phyloP scores from a whole-genome alignment of 2,797 vertebrate species.

The Anguilla pacifica region DNA sequence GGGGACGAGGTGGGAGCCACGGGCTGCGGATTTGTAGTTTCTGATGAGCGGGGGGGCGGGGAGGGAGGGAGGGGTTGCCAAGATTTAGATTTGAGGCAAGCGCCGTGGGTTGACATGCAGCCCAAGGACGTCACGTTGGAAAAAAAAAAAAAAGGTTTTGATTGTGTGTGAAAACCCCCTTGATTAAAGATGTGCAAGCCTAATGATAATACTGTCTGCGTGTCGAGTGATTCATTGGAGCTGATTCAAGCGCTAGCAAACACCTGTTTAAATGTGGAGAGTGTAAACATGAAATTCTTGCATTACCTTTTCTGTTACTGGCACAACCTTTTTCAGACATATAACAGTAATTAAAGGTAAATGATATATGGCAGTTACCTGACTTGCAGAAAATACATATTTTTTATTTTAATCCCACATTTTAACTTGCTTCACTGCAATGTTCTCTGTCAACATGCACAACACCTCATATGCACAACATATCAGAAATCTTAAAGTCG shows the following conservation, averaged over 20 bases:
- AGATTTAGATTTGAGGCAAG: slow-evolving; percentile 32
- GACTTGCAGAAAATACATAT: neutral
- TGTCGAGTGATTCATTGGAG: neutral
- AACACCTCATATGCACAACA: neutral
- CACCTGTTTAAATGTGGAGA: neutral
- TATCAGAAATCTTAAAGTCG: neutral
- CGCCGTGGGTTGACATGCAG: slow-evolving; percentile 37
- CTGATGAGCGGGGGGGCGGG: slow-evolving; percentile 10
- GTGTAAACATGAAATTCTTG: neutral
- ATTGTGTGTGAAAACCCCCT: slow-evolving; percentile 14
- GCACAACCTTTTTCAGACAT: neutral
- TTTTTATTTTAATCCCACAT: neutral
- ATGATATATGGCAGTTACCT: neutral
- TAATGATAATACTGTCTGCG: neutral
- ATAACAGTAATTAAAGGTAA: neutral
- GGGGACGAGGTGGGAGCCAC: neutral
- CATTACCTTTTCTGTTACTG: neutral
- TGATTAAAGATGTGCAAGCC: slow-evolving; percentile 20
- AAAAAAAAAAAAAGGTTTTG: slow-evolving; percentile 1
- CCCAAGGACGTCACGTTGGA: slow-evolving; percentile 33
- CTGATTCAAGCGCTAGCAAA: neutral
- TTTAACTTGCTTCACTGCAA: neutral
- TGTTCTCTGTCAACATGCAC: neutral
- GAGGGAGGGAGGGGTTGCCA: neutral
- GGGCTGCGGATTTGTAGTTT: slow-evolving; percentile 22